Percentiles rank a stretch among this genome's conserved stretches.
phyloP scores from a whole-genome alignment of 2,113 vertebrate genomes.

The Rhizomys pruinosus region DNA sequence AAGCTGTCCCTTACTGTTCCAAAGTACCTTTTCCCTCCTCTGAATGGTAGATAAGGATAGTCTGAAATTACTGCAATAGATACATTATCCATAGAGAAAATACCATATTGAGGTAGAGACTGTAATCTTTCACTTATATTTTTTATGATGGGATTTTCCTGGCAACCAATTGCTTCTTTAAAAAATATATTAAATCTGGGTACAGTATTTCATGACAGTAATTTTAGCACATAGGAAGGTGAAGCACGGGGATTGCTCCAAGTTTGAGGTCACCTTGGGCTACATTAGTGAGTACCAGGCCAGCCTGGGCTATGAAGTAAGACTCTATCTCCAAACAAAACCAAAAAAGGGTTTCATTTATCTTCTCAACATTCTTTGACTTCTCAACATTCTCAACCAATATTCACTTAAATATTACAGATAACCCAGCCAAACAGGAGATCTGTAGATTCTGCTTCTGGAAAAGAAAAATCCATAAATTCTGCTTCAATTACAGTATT shows the following conservation, averaged over 20 bases:
- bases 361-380: slow-evolving; percentile 22
- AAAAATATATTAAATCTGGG: not conserved
- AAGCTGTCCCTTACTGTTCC: not conserved
- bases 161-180: not conserved
- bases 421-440: slow-evolving; percentile 30
- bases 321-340: not conserved
- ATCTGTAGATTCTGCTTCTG: slow-evolving; percentile 47
- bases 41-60: not conserved
- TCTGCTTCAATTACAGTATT: slow-evolving; percentile 63
- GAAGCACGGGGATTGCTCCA: not conserved
- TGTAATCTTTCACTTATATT: not conserved
- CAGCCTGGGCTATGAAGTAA: not conserved
- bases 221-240: not conserved
- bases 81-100: not conserved
- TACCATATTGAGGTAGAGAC: not conserved
- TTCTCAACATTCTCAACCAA: slow-evolving; percentile 3
- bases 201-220: not conserved
- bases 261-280: not conserved
- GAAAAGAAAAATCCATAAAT: slow-evolving; percentile 32
- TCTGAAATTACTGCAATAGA: not conserved
- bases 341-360: not conserved
- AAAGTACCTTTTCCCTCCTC: not conserved
- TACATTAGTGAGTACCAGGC: not conserved
- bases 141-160: slow-evolving; percentile 27
- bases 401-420: slow-evolving; percentile 28